Evolutionary conservation across 2,113 vertebrate genomes (phyloP).

Genomic region (Erythrocercus mccallii): DNA sequence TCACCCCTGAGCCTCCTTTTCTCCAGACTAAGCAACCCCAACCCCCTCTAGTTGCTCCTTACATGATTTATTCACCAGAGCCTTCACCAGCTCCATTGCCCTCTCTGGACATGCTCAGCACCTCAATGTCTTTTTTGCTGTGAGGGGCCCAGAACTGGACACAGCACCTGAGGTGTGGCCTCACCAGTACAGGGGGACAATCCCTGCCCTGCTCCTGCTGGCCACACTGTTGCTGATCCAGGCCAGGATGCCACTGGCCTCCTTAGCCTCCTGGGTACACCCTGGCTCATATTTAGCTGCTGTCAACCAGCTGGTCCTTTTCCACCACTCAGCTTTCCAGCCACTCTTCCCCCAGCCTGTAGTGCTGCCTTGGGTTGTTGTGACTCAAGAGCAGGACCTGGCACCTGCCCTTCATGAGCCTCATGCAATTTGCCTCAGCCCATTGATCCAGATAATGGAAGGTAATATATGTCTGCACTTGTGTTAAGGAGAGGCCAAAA

Average conservation of each 20-base stretch:
- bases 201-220: not conserved
- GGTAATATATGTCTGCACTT: not conserved
- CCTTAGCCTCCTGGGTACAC: not conserved
- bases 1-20: not conserved
- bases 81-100: not conserved
- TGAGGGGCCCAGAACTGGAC: not conserved
- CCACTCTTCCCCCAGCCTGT: accelerated
- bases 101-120: not conserved
- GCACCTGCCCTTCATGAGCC: not conserved
- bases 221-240: not conserved
- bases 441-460: not conserved
- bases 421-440: not conserved
- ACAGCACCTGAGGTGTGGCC: not conserved
- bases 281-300: not conserved
- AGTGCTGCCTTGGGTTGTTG: not conserved
- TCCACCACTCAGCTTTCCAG: not conserved
- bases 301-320: not conserved
- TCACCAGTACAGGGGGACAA: not conserved
- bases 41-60: not conserved
- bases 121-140: not conserved
- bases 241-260: not conserved
- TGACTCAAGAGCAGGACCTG: not conserved
- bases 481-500: not conserved
- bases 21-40: not conserved
- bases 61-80: not conserved